Conservation (phyloP, 2,113 vertebrate species). For the Phrynocephalus versicolor region DNA sequence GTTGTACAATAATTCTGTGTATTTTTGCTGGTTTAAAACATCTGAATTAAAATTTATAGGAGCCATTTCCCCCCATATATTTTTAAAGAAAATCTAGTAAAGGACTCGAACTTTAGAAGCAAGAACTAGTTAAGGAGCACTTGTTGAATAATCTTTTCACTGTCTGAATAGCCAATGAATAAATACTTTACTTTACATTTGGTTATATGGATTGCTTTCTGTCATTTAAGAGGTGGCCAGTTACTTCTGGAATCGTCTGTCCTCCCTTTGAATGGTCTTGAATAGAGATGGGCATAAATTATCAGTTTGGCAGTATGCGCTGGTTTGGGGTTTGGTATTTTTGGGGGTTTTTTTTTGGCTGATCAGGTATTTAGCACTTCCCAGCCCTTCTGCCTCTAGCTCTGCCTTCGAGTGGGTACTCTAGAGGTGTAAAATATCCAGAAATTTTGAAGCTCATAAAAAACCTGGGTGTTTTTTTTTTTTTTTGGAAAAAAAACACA, state of each 20-base stretch:
- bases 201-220: slow-evolving; percentile 35
- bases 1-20: neutral
- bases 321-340: no score
- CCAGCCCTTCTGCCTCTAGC: no score
- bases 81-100: no score
- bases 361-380: no score
- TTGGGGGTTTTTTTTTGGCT: no score
- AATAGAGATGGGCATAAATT: no score
- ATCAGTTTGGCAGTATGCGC: no score
- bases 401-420: no score
- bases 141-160: slow-evolving; percentile 53
- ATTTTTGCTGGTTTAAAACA: neutral
- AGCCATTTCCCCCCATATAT: slow-evolving; percentile 6
- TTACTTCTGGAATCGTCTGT: slow-evolving; percentile 35
- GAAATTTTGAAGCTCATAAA: no score
- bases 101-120: slow-evolving; percentile 12
- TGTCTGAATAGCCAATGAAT: slow-evolving; percentile 49
- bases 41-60: neutral
- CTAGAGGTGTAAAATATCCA: no score
- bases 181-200: slow-evolving; percentile 7
- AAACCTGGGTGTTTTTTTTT: no score
- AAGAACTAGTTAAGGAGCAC: slow-evolving; percentile 51
- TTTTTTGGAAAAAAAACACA: no score
- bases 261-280: slow-evolving; percentile 8
- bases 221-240: slow-evolving; percentile 31